Evolutionary conservation across 1,140 invertebrate genomes (phyloP), one percentile per base, ranked within the genome.

Genomic region (Chionoecetes opilio): DNA sequence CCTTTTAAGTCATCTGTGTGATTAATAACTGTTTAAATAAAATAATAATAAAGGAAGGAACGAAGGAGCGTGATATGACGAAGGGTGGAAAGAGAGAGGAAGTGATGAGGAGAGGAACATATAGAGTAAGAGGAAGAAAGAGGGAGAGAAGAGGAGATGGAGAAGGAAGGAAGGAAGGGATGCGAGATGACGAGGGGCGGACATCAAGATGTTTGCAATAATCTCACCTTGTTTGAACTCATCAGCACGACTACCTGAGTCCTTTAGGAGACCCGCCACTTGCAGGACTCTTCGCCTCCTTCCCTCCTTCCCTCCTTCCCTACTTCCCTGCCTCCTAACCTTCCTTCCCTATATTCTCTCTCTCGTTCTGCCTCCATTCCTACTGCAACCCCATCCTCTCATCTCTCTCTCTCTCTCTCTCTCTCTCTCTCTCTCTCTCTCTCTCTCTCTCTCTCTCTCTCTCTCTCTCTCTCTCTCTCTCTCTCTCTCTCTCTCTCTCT

Each of bases 221-320:
- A 75, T 75, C 63, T 75, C 21, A 75, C 63, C 63, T 75, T 75
- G 63, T 75, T 75, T 75, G 63, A 75, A 17, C 63, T 75, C 63
- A 75, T 75, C 63, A 75, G 63, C 21, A 75, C 21, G 3, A 75
- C 21, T 6, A 75, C 63, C n/a, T 75, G 11, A 6, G 21, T 75
- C 63, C 63, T 75, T 75, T n/a, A 26, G n/a, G 11, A 75, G 11
- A n/a, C 63, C 26, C n/a, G 21, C 63, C 63, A 75, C 63, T 75
- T 21, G n/a, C 8, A 75, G 63, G 63, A 75, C 63, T n/a, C 63
- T 26, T 75, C 21, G 21, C 6, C 63, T 2, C 63, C 63, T 21
- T n/a, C 21, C 63, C 63, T n/a, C 63, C 21, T 1, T 75, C 63
- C 63, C 63, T 75, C n/a, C 63, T 85, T 35, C 34, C 29, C n/a